A percentile compares a stretch with the other conserved stretches of the same genome.
Evolutionary conservation across 2,113 vertebrate genomes (phyloP).

Genomic region (Psittacus erithacus): DNA sequence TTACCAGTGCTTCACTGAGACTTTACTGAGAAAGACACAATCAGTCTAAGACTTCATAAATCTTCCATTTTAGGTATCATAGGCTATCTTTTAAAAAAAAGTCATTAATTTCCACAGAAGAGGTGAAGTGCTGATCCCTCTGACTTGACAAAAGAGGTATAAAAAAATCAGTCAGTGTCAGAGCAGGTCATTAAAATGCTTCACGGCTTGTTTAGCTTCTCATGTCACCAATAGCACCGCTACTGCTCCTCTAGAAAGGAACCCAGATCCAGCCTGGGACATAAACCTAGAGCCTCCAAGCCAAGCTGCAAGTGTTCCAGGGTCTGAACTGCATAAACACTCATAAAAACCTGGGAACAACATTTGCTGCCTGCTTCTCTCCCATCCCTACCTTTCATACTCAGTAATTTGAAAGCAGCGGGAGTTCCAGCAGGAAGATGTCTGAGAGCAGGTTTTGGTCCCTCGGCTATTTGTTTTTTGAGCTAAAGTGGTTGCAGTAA

Average conservation of each 20-base stretch:
- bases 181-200: not conserved
- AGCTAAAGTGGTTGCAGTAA: slow-evolving; percentile 13
- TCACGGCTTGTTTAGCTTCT: not conserved
- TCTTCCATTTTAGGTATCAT: not conserved
- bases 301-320: rapidly evolving
- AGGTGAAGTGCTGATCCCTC: not conserved
- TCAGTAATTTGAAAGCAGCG: not conserved
- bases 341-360: not conserved
- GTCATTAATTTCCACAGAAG: not conserved
- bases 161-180: not conserved
- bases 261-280: not conserved
- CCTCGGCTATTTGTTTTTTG: slow-evolving; percentile 42
- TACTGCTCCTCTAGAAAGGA: not conserved
- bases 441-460: slow-evolving; percentile 16
- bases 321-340: not conserved
- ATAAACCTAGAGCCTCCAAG: not conserved
- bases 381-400: not conserved
- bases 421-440: not conserved
- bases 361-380: not conserved
- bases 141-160: not conserved
- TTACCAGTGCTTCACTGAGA: not conserved
- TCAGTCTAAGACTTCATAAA: not conserved
- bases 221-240: rapidly evolving
- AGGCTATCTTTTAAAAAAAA: not conserved
- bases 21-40: not conserved